phyloP scores from a whole-genome alignment of 1,140 invertebrate genomes.

The Pogonomyrmex californicus region DNA sequence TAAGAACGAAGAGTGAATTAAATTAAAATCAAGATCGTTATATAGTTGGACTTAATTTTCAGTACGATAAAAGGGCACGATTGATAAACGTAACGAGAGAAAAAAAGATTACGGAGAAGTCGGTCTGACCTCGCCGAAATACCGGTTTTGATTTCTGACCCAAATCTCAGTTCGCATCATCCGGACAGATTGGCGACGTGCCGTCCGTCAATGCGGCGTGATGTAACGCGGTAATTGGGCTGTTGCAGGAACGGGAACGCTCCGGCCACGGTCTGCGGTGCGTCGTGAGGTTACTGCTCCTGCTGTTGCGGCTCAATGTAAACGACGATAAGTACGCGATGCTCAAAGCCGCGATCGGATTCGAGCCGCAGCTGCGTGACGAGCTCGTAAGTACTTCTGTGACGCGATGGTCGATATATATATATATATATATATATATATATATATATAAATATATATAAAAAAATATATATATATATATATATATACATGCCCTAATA shows the following conservation, averaged over 20 bases:
- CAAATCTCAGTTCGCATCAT: neutral
- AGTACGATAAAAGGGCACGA: neutral
- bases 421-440: too few relatives aligned
- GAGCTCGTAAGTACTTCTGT: slow-evolving; percentile 77
- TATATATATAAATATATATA: too few relatives aligned
- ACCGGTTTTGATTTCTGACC: neutral
- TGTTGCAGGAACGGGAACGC: slow-evolving; percentile 76
- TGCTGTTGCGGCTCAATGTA: slow-evolving; percentile 74
- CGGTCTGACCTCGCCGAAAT: neutral
- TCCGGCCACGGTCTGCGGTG: slow-evolving; percentile 74
- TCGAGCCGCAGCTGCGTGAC: slow-evolving; percentile 76
- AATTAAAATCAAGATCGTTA: neutral
- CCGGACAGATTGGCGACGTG: neutral
- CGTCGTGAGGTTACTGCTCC: slow-evolving; percentile 75
- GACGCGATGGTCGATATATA: slow-evolving; percentile 4
- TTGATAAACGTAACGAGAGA: neutral
- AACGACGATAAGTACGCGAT: slow-evolving; percentile 79
- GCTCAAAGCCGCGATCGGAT: slow-evolving; percentile 80
- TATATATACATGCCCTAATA: too few relatives aligned
- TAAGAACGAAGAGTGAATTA: neutral
- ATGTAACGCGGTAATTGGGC: slow-evolving; percentile 20
- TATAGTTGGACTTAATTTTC: neutral
- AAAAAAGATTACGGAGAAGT: neutral
- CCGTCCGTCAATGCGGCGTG: slow-evolving; percentile 2
- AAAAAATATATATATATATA: too few relatives aligned